Evolutionary conservation across 2,888 invertebrate species (phyloP), one percentile per base, ranked within the genome.

Genomic region (Panzeria rudis): DNA sequence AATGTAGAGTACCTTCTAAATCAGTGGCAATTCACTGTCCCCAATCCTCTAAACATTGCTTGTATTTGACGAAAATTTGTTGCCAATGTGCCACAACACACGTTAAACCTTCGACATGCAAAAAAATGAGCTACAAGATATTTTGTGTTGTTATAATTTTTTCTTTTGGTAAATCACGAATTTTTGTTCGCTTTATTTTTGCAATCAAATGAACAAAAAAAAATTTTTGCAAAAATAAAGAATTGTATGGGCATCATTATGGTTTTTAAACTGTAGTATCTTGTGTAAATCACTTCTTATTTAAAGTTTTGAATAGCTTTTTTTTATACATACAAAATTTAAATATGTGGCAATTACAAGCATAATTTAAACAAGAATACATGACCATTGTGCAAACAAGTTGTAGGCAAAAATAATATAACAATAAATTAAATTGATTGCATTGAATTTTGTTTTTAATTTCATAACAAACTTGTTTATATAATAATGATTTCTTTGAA

Each of bases 101-200:
- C 77, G 72, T 78, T 77, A 59, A 77, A 68, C 69, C 82, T 82
- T 82, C 82, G 82, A 82, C 76, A 82, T 71, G 61, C n/a, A 64
- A 68, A 38, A 50, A 20, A 41, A 72, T 29, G 25, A 59, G 8
- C 68, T 32, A 32, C 52, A 81, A 52, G 73, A 73, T 71, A 78
- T 78, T 73, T 68, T 72, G 56, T 72, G 68, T 59, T 68, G 75
- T 69, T 77, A 56, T 38, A 66, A 52, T 62, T 56, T 76, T 80
- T 44, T 61, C 23, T 76, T 29, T 71, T 83, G 41, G 83, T 41
- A 78, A 73, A 72, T 83, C 83, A 83, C 83, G 83, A 78, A 44
- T 73, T 68, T 78, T 83, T 66, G 35, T 77, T 77, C 52, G 59
- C 50, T 66, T 77, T 71, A 61, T 64, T 66, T 77, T 72, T 50